Evolutionary conservation across 2,113 vertebrate species (phyloP), one percentile per base, ranked within the genome.

Genomic region (Chaenocephalus aceratus): DNA sequence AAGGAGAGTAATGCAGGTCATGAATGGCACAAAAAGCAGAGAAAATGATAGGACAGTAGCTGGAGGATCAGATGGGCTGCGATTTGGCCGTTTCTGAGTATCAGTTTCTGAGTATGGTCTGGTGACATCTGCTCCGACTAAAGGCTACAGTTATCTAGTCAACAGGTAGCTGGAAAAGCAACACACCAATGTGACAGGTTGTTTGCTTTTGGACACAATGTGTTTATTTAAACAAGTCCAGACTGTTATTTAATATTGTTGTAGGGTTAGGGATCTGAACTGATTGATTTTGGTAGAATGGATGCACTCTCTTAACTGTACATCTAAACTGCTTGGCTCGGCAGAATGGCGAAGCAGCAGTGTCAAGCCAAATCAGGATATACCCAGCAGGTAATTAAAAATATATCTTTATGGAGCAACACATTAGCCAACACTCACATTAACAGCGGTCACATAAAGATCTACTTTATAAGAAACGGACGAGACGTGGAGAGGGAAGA

Each of bases 391-490:
- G 84, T 90, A 83, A 91, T 92, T 91, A 89, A 91, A 92, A 91
- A 87, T 86, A 83, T 84, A 90, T 93, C 87, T 92, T 92, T 91
- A 91, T 88, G 77, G 88, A 77, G 85, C 73, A 75, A 84, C 84
- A 77, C 86, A 91, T 89, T 88, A 89, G 89, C 92, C 89, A 91
- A 88, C 80, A 85, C 87, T 93, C 90, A 89, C 89, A 91, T 93
- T 93, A 92, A 59, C 84, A 77, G 80, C 81, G 65, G 46, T 86
- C 84, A 86, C 86, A 87, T 92, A 88, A 90, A 93, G 75, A 83
- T 86, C 77, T 48, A 58, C 56, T 79, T 84, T 66, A 76, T 23
- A 68, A 83, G 84, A 71, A 82, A 67, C 0, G 62, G 57, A 49
- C 3, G 41, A 65, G 81, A 60, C 13, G 60, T 23, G 23, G 26